These are phyloP conservation scores for Ceratina japonica DNA, from an alignment of 1,140 invertebrate genomes.

Conservation along the genomic window DNA sequence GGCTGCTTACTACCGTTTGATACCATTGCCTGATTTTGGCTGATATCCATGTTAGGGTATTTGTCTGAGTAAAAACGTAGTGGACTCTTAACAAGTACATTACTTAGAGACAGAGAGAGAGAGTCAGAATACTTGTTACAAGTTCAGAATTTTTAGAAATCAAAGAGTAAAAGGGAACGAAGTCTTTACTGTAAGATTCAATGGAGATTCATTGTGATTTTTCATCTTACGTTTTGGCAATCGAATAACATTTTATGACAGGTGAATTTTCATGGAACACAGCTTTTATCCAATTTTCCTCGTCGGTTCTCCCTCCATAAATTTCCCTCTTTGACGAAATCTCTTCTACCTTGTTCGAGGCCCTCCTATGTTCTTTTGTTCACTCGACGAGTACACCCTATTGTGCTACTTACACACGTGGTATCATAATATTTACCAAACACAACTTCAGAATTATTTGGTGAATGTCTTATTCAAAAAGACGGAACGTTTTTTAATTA, in stretches of 20 bases:
- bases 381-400: neutral
- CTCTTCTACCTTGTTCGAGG: slow-evolving; percentile 13
- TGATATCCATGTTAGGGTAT: slow-evolving; percentile 7
- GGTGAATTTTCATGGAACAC: slow-evolving; percentile 5
- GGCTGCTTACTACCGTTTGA: too few species aligned
- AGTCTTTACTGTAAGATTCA: neutral
- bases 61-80: too few species aligned
- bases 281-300: slow-evolving; percentile 14
- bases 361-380: slow-evolving; percentile 16
- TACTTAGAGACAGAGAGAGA: too few species aligned
- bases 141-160: too few species aligned
- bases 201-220: neutral
- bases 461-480: too few species aligned
- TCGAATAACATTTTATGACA: neutral
- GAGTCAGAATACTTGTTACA: too few species aligned
- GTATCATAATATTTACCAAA: slow-evolving; percentile 14
- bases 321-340: slow-evolving; percentile 5
- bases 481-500: too few species aligned
- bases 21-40: slow-evolving; percentile 20
- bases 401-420: slow-evolving; percentile 11
- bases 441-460: too few species aligned
- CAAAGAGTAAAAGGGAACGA: neutral
- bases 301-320: slow-evolving; percentile 7
- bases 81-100: too few species aligned
- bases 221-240: neutral